A percentile compares a stretch with the other conserved stretches of the same genome.
These are phyloP conservation scores for Drosophila villosipedis DNA, from an alignment of 2,888 invertebrate genomes.

Conservation along the genomic window DNA sequence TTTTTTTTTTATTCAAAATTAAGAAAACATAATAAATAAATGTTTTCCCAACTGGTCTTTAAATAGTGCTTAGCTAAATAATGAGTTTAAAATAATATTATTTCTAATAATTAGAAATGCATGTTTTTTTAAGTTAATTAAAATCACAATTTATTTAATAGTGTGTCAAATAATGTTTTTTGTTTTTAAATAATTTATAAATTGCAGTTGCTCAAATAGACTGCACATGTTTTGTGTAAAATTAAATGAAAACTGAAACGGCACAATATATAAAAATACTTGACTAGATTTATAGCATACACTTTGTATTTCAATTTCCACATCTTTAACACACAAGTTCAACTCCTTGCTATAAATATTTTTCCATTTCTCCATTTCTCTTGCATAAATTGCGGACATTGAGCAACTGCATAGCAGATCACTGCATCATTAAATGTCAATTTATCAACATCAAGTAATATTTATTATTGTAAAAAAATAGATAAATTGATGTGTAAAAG, in stretches of 20 bases:
- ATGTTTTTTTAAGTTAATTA: neutral
- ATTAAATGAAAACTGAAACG: neutral
- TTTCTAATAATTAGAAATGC: neutral
- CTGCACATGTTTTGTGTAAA: neutral
- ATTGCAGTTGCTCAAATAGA: neutral
- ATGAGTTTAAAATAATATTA: neutral
- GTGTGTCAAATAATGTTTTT: neutral
- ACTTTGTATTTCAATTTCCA: too few species aligned
- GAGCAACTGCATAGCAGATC: neutral
- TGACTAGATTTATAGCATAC: neutral
- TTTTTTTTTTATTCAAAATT: neutral
- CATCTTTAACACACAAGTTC: conserved; percentile 4
- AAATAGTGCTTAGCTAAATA: neutral
- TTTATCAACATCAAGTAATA: conserved; percentile 46
- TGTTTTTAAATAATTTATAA: neutral
- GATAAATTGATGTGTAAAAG: neutral
- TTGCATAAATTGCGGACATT: neutral
- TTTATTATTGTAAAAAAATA: conserved; percentile 26
- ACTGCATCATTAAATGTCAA: conserved; percentile 29
- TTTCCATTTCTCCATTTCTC: neutral
- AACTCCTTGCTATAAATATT: neutral
- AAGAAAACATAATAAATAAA: neutral
- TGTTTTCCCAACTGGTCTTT: neutral
- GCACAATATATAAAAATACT: neutral
- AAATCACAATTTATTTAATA: neutral